These are phyloP conservation scores for Lutraria rhynchaena DNA, from an alignment of 1,140 invertebrate genomes.

Conservation along the genomic window DNA sequence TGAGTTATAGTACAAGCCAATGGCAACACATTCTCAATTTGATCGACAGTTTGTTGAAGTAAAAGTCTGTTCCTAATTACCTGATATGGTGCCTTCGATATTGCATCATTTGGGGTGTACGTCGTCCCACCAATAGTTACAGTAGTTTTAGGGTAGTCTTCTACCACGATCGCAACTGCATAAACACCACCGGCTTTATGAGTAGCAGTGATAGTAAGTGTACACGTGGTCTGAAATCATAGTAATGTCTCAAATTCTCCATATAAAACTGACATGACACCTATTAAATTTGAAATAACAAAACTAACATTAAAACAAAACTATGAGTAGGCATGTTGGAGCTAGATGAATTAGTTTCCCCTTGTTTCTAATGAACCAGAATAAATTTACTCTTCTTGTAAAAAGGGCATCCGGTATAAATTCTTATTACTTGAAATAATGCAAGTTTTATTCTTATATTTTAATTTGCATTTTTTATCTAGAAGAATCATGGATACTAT, in stretches of 20 bases:
- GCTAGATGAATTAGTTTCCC: background rate
- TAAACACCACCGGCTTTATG: background rate
- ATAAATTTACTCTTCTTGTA: background rate
- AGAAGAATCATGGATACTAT: too few relatives aligned
- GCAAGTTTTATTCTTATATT: too few relatives aligned
- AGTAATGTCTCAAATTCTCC: background rate
- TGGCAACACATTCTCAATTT: background rate
- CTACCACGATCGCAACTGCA: conserved; percentile 21
- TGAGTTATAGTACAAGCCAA: background rate
- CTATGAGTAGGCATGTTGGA: too few relatives aligned
- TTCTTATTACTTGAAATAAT: too few relatives aligned
- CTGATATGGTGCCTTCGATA: conserved; percentile 23
- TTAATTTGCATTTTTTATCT: too few relatives aligned
- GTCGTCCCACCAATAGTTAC: conserved; percentile 7
- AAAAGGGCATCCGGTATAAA: background rate
- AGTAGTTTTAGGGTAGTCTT: conserved; percentile 11
- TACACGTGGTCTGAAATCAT: background rate
- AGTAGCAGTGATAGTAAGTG: background rate
- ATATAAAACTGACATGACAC: background rate
- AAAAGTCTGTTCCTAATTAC: background rate
- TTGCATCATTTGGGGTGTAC: background rate
- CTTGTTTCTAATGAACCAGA: background rate
- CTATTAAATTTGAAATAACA: too few relatives aligned
- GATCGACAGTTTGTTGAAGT: background rate
- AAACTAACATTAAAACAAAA: background rate